These are phyloP conservation scores for Ranitomeya imitator DNA, from an alignment of 2,113 vertebrate species.

Conservation along the genomic window DNA sequence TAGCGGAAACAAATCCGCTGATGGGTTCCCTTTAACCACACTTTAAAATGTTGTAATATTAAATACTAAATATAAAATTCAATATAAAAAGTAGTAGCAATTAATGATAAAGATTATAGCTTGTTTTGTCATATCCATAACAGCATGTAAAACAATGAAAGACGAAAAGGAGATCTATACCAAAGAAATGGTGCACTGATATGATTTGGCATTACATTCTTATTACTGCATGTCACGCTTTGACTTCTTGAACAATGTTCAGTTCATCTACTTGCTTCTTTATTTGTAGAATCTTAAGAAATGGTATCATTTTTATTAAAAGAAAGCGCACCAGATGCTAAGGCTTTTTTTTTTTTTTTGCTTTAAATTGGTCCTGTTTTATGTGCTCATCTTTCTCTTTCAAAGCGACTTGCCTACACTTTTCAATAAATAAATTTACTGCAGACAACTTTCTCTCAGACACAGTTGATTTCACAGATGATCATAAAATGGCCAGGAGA, in stretches of 20 bases:
- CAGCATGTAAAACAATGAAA: background rate
- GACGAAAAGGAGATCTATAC: background rate
- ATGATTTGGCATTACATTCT: background rate
- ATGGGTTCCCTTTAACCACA: too few species aligned
- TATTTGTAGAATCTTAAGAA: constrained; percentile 38
- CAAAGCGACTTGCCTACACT: constrained; percentile 58
- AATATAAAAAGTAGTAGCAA: background rate
- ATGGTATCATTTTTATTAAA: constrained; percentile 40
- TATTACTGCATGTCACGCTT: constrained; percentile 17
- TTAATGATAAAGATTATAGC: background rate
- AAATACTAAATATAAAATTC: background rate
- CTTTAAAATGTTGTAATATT: background rate
- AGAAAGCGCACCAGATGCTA: constrained; percentile 9
- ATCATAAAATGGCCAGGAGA: constrained; percentile 72
- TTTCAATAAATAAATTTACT: constrained; percentile 69
- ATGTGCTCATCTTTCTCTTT: constrained; percentile 57
- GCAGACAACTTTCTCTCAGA: constrained; percentile 67
- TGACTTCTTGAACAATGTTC: background rate
- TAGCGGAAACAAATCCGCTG: too few species aligned
- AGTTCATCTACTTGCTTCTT: constrained; percentile 46
- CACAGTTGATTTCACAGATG: constrained; percentile 78
- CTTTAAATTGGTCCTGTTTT: constrained; percentile 56
- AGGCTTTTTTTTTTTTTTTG: background rate
- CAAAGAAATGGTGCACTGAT: background rate
- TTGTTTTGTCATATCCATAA: background rate